Base-by-base conservation (phyloP, 1,140 invertebrate genomes). In the Drosophila azteca region DNA sequence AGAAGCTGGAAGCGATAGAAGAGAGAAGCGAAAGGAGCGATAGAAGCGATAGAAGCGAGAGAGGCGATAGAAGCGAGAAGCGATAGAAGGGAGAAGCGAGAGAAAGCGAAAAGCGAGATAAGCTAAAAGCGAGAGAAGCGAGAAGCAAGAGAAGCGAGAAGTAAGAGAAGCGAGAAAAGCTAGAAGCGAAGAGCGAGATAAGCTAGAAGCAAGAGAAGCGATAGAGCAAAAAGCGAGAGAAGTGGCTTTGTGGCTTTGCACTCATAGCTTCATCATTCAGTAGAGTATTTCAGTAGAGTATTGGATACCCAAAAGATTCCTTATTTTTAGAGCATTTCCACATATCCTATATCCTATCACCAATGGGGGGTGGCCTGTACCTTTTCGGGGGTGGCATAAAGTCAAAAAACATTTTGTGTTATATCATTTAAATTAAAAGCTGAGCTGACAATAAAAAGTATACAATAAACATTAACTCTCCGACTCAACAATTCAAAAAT, bases 381-480 rank as follows among this genome's bases (percentile, higher is more conserved):
- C 35, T 39, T 1, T 26, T 35, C 2, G 43, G 52, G 72, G 60
- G 58, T 43, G 43, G 64, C 55, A 63, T 75, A 87, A 88, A 82
- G 65, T 62, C 43, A 57, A 73, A 73, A 79, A 57, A 58, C 17
- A 45, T 70, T 80, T 77, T 58, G 67, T 69, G 59, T 66, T 77
- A 70, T 85, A 77, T 85, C 83, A 87, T 87, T 87, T 87, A 87
- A 87, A 87, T 87, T 87, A 87, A 87, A 87, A 77, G 83, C 83
- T 50, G 35, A 77, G 76, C 83, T 79, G 79, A 83, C 84, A 88
- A 88, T 87, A 87, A 87, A 88, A 87, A 63, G 60, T 51, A 74
- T 45, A 62, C 68, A 60, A 59, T 53, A 67, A 75, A 75, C 72
- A 75, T 76, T 75, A 75, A 68, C 61, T 54, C 60, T 62, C 64